phyloP scores from a whole-genome alignment of 2,797 vertebrate genomes.

The Gymnodraco acuticeps region DNA sequence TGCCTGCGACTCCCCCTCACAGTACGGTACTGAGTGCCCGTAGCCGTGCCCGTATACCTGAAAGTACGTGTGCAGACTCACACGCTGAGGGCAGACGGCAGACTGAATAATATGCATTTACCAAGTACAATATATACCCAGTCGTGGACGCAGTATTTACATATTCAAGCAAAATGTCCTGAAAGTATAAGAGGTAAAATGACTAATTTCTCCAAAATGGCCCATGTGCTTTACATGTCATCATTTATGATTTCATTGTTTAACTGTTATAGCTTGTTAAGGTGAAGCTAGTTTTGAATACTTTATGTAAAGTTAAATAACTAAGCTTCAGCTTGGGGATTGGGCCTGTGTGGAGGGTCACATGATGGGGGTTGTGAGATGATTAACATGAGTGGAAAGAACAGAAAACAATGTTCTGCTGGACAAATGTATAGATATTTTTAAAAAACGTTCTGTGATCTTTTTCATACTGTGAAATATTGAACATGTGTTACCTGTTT shows the following conservation, averaged over 20 bases:
- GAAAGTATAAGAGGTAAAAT: not conserved
- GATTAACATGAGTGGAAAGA: not conserved
- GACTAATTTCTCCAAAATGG: not conserved
- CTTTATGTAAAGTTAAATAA: not conserved
- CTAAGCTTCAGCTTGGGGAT: no score
- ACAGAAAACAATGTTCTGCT: not conserved
- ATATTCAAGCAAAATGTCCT: not conserved
- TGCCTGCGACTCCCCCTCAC: conserved; percentile 88
- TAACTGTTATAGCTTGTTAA: not conserved
- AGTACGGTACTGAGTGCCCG: conserved; percentile 85
- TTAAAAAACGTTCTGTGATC: not conserved
- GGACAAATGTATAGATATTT: no score
- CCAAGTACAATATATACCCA: not conserved
- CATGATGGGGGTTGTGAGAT: not conserved
- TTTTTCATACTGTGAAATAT: not conserved
- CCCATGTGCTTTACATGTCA: not conserved
- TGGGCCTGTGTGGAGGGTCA: no score
- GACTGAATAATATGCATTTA: conserved; percentile 43
- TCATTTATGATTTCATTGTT: no score
- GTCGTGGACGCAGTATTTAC: not conserved
- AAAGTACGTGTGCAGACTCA: conserved; percentile 76
- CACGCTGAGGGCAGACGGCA: conserved; percentile 68
- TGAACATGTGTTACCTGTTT: not conserved
- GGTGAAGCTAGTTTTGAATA: not conserved
- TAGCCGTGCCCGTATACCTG: conserved; percentile 90